A percentile compares a stretch with the other conserved stretches of the same genome.
These are phyloP conservation scores for Cephalopachus bancanus DNA, from an alignment of 2,797 vertebrate genomes.

Conservation along the genomic window DNA sequence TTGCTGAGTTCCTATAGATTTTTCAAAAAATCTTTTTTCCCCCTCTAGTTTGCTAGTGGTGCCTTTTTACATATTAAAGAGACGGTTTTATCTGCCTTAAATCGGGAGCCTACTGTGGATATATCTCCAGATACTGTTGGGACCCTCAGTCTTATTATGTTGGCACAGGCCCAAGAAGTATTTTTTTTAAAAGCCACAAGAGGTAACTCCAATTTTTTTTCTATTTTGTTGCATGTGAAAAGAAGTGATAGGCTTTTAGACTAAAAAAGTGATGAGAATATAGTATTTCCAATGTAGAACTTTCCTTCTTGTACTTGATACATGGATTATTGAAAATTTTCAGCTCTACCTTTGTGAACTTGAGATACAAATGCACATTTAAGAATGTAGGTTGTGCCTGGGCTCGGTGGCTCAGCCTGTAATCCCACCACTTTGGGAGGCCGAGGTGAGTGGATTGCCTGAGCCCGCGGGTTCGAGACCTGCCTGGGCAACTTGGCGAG, in stretches of 20 bases:
- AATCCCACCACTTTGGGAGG: no score
- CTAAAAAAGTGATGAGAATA: background rate
- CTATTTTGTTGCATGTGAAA: slow-evolving; percentile 48
- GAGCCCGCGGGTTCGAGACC: no score
- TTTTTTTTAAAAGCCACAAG: slow-evolving; percentile 98
- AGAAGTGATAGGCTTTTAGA: slow-evolving; percentile 63
- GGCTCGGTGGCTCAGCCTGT: no score
- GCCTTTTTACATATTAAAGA: slow-evolving; percentile 99
- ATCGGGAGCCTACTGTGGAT: slow-evolving; percentile 97
- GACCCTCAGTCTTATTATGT: slow-evolving; percentile 97
- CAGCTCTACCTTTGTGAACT: background rate
- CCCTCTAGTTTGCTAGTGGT: slow-evolving; percentile 95
- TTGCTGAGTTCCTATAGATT: slow-evolving; percentile 40
- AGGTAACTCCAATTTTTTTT: slow-evolving; percentile 89
- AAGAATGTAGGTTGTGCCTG: background rate
- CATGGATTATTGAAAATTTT: background rate
- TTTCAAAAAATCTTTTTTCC: slow-evolving; percentile 55
- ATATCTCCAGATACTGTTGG: slow-evolving; percentile 98
- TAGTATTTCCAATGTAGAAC: background rate
- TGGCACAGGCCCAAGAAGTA: slow-evolving; percentile 99
- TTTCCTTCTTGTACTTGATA: slow-evolving; percentile 48
- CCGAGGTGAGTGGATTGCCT: no score
- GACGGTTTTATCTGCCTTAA: slow-evolving; percentile 97
- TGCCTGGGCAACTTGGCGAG: no score
- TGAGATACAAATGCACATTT: background rate